Conservation (phyloP, 2,113 vertebrate species). For the Marmota flaviventris region DNA sequence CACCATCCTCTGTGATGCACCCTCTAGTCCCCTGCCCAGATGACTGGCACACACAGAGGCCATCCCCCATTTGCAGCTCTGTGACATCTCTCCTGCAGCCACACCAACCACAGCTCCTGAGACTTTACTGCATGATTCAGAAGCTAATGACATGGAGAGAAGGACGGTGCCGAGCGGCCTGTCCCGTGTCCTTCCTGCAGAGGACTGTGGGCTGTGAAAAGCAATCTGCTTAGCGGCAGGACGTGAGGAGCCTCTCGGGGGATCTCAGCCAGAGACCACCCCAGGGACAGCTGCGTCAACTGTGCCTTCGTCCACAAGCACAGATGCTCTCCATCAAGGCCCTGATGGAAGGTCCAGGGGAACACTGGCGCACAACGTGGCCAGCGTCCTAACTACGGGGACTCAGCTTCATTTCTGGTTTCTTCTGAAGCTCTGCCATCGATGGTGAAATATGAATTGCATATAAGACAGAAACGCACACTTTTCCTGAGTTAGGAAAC, state of each 20-base stretch:
- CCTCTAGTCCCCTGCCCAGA: rapidly evolving
- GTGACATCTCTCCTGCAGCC: neutral
- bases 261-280: neutral
- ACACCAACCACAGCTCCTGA: neutral
- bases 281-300: neutral
- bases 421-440: neutral
- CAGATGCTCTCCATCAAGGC: neutral
- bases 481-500: neutral
- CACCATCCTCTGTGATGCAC: neutral
- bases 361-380: neutral
- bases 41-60: neutral
- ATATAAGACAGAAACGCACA: neutral
- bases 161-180: neutral
- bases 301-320: neutral
- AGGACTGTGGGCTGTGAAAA: neutral
- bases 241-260: neutral
- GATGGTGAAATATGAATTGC: neutral
- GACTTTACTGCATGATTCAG: neutral
- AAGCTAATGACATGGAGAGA: neutral
- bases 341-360: neutral
- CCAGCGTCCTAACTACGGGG: neutral
- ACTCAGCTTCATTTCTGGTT: neutral
- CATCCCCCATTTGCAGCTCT: neutral
- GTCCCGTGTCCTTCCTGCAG: neutral
- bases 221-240: neutral